These are phyloP conservation scores for Quadroppia sp. DNA, from an alignment of 2,888 invertebrate species.

Conservation along the genomic window DNA sequence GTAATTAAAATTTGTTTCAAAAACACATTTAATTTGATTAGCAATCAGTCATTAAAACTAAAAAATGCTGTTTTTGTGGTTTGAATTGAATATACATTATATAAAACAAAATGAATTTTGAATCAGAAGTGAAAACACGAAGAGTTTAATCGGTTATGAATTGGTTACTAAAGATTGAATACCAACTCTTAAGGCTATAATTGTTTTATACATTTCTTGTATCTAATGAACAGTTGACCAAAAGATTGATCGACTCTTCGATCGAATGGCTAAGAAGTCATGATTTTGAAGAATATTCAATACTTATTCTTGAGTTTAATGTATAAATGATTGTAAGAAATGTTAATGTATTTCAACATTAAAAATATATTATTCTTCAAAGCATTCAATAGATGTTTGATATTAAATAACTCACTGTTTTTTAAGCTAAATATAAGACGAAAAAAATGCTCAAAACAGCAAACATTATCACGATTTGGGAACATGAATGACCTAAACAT, in stretches of 20 bases:
- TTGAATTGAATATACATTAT: too few species aligned
- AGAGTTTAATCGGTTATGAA: too few species aligned
- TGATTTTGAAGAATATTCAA: background rate
- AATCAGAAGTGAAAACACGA: too few species aligned
- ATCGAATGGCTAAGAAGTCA: too few species aligned
- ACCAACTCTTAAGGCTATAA: too few species aligned
- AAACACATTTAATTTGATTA: background rate
- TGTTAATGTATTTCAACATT: background rate
- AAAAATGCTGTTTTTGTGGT: background rate
- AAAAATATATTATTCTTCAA: background rate
- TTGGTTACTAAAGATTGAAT: too few species aligned
- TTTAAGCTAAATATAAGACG: background rate
- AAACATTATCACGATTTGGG: too few species aligned
- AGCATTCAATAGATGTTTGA: background rate
- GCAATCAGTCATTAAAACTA: background rate
- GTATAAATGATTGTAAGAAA: background rate
- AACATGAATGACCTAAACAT: too few species aligned
- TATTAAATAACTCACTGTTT: background rate
- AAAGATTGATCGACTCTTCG: background rate
- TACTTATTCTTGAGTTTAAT: background rate
- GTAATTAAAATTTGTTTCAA: too few species aligned
- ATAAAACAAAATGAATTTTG: too few species aligned
- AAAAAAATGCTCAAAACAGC: background rate
- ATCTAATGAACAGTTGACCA: too few species aligned
- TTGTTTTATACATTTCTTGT: background rate